Evolutionary conservation across 2,888 invertebrate genomes (phyloP), one percentile per base, ranked within the genome.

Genomic region (Neoitamus cyanurus): DNA sequence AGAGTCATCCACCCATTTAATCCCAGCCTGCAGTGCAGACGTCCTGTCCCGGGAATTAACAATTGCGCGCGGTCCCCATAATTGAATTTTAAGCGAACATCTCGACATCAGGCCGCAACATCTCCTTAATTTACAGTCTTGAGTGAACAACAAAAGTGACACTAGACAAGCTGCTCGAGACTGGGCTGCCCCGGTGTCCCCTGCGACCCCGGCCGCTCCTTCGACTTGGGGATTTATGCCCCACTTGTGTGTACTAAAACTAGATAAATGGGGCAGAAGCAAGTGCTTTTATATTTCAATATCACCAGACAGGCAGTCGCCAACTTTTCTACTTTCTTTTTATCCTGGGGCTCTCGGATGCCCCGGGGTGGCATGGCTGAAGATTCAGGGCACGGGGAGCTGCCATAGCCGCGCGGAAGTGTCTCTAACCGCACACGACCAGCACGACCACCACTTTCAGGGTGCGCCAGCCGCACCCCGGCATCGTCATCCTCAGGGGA

Each of bases 221-320:
- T 46, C 42, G 42, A 25, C 25, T 75, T 11, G 25, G 6, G 75
- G 42, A 69, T 83, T 83, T 70, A 70, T 83, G 37, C 42, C 42
- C 28, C 70, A 37, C 42, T 83, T 70, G 58, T 70, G 69, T 70
- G 25, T 36, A 70, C 83, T 70, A 70, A 83, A 83, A 83, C 70
- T 37, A 69, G 68, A 80, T 80, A 80, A 80, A 80, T 80, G 83
- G 83, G 70, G 28, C 69, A 83, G n/a, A 83, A 80, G 58, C 48
- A 58, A 80, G 48, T 58, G 75, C 58, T 80, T 80, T 80, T 80
- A 80, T 58, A 80, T 80, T 80, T 58, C 78, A 80, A 80, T 80
- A 80, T 80, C 58, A 58, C 31, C 31, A 48, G 78, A 80, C 48
- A 80, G 37, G 48, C 42, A 80, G 78, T 80, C 58, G 78, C 78